Percentiles rank a stretch among this genome's conserved stretches.
Evolutionary conservation across 2,797 vertebrate species (phyloP).

Genomic region (Artibeus jamaicensis): DNA sequence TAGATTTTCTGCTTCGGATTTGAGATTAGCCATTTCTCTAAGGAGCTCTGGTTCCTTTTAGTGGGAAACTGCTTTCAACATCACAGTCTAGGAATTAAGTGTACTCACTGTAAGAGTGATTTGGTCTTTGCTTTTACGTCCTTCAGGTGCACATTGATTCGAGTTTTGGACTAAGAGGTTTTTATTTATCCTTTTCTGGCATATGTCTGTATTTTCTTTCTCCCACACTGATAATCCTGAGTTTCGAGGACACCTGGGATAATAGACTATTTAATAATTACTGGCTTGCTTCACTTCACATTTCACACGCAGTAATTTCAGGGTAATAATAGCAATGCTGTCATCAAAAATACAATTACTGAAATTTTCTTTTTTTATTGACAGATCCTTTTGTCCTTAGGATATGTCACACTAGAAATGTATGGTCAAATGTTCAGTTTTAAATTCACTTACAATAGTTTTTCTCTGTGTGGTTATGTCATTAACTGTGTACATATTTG

Average conservation of each 20-base stretch:
- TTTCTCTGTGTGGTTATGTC: not conserved
- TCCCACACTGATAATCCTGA: not conserved
- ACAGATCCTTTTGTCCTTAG: not conserved
- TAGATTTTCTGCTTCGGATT: not conserved
- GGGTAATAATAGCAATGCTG: not conserved
- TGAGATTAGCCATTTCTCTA: not conserved
- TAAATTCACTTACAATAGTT: not conserved
- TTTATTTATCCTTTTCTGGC: not conserved
- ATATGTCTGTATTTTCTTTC: not conserved
- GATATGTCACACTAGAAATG: not conserved
- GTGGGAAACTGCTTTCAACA: not conserved
- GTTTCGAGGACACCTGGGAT: not conserved
- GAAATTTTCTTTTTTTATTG: not conserved
- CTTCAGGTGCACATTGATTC: not conserved
- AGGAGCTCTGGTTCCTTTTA: not conserved
- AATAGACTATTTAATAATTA: not conserved
- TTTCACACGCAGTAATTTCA: not conserved
- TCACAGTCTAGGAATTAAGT: not conserved
- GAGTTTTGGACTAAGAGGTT: not conserved
- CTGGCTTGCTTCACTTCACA: not conserved
- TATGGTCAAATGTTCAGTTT: not conserved
- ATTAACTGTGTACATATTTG: not conserved
- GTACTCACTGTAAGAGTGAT: not conserved
- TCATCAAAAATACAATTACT: not conserved
- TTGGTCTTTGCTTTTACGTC: not conserved